These are phyloP conservation scores for Saguinus midas DNA, from an alignment of 2,113 vertebrate species.

Conservation along the genomic window DNA sequence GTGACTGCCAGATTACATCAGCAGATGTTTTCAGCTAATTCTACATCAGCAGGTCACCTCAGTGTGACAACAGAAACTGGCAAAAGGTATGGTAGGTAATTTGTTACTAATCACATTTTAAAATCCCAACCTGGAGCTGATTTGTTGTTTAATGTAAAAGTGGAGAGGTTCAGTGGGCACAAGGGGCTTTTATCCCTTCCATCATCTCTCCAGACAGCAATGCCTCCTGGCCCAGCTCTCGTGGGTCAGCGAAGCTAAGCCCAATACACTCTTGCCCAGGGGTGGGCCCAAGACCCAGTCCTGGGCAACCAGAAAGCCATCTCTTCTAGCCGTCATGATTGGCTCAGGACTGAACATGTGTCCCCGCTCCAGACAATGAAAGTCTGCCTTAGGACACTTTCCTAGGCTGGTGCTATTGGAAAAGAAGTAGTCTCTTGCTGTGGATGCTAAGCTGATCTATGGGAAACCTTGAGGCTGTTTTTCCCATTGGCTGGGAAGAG, in stretches of 20 bases:
- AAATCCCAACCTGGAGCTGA: not conserved
- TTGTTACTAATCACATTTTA: not conserved
- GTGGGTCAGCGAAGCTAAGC: not conserved
- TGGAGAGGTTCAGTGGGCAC: not conserved
- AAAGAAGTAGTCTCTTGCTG: not conserved
- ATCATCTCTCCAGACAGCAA: not conserved
- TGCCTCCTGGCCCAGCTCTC: not conserved
- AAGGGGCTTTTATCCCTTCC: not conserved
- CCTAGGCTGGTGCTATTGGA: not conserved
- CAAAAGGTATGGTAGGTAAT: not conserved
- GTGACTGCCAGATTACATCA: not conserved
- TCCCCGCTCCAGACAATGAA: not conserved
- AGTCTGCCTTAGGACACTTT: not conserved
- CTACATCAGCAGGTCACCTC: not conserved
- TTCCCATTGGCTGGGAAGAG: not conserved
- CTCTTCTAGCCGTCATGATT: not conserved
- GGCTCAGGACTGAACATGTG: not conserved
- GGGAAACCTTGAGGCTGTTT: not conserved
- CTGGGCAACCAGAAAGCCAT: not conserved
- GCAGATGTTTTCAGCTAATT: not conserved
- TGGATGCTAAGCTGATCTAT: not conserved
- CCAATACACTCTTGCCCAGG: not conserved
- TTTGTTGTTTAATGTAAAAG: not conserved
- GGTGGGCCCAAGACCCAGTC: not conserved
- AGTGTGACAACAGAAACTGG: not conserved